These are phyloP conservation scores for Phataginus tricuspis DNA, from an alignment of 2,797 vertebrate genomes.

Conservation along the genomic window DNA sequence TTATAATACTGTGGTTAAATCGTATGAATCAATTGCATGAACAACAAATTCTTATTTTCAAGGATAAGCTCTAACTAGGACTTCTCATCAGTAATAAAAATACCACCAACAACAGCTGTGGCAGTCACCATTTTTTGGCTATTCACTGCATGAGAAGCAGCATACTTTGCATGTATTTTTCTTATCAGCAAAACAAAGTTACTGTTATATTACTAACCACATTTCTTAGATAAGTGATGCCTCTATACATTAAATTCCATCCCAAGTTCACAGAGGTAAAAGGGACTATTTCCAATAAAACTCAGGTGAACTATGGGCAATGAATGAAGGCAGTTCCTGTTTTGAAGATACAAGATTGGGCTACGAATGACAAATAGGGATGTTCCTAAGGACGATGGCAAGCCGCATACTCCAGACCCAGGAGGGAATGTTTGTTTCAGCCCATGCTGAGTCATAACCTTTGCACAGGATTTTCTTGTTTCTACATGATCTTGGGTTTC, in stretches of 20 bases:
- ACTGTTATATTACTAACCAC: not conserved
- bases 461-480: not conserved
- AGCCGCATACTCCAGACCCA: not conserved
- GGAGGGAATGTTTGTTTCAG: not conserved
- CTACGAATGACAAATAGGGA: not conserved
- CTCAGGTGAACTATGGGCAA: not conserved
- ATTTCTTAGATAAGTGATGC: slow-evolving; percentile 11
- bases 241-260: not conserved
- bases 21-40: not conserved
- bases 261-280: not conserved
- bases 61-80: not conserved
- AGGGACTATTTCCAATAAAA: not conserved
- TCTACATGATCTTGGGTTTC: not conserved
- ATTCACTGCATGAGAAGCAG: not conserved
- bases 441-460: not conserved
- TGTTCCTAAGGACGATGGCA: not conserved
- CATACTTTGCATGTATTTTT: not conserved
- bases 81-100: not conserved
- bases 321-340: not conserved
- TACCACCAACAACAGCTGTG: not conserved
- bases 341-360: not conserved
- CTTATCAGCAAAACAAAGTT: not conserved
- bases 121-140: not conserved
- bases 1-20: too few relatives aligned
- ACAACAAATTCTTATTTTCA: not conserved